These are phyloP conservation scores for Potorous gilbertii DNA, from an alignment of 2,797 vertebrate genomes.

Conservation along the genomic window DNA sequence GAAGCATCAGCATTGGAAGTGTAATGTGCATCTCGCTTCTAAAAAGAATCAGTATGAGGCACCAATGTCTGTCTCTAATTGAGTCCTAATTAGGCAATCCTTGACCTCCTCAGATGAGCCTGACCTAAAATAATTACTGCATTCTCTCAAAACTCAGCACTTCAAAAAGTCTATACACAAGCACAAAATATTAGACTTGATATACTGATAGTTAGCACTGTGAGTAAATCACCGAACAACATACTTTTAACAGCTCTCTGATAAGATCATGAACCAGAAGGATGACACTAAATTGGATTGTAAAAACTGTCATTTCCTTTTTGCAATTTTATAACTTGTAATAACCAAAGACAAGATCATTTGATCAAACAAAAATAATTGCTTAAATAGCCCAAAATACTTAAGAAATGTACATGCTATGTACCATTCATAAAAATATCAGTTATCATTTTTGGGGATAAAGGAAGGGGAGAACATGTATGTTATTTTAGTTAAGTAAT, in stretches of 20 bases:
- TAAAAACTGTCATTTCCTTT: not conserved
- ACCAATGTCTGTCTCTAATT: not conserved
- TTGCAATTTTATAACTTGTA: not conserved
- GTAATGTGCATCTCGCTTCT: not conserved
- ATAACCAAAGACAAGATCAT: slow-evolving; percentile 45
- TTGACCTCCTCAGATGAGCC: not conserved
- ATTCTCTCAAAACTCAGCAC: not conserved
- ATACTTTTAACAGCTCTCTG: not conserved
- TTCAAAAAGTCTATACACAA: not conserved
- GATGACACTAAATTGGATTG: not conserved
- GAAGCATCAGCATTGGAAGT: not conserved
- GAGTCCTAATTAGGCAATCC: not conserved
- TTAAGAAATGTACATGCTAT: not conserved
- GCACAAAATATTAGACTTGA: not conserved
- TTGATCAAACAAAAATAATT: slow-evolving; percentile 53
- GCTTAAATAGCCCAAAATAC: not conserved
- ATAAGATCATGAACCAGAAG: not conserved
- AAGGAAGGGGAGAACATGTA: not conserved
- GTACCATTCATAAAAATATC: not conserved
- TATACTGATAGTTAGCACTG: not conserved
- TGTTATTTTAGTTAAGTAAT: not conserved
- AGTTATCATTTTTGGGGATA: not conserved
- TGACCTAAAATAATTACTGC: not conserved
- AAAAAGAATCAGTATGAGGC: not conserved
- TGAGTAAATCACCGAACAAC: not conserved